phyloP scores from a whole-genome alignment of 2,888 invertebrate genomes.

The Lissonota sp. region DNA sequence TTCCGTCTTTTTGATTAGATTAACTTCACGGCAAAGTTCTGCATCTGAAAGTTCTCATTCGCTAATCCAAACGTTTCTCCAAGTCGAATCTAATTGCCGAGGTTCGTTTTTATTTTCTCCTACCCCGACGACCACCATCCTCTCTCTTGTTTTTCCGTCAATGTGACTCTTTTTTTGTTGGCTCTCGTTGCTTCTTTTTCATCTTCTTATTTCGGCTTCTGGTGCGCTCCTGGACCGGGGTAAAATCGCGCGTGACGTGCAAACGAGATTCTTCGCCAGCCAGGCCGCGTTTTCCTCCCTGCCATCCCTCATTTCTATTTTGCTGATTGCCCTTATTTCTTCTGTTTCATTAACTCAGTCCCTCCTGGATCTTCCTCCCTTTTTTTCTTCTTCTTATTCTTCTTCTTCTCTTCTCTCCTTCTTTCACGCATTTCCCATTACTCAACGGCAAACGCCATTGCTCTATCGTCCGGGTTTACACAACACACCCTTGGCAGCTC shows the following conservation, averaged over 20 bases:
- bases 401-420: constrained; percentile 6
- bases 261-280: constrained; percentile 70
- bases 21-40: too few relatives aligned
- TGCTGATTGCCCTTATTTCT: constrained; percentile 82
- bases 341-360: constrained; percentile 74
- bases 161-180: constrained; percentile 22
- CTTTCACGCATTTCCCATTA: constrained; percentile 50
- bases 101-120: constrained; percentile 69
- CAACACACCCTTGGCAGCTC: too few relatives aligned
- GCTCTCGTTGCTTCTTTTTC: constrained; percentile 22
- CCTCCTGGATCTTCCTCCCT: constrained; percentile 21
- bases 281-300: constrained; percentile 38
- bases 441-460: constrained; percentile 38
- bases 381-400: too few relatives aligned
- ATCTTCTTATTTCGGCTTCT: constrained; percentile 33
- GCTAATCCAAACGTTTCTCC: too few relatives aligned
- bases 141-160: background rate
- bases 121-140: constrained; percentile 67
- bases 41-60: too few relatives aligned
- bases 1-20: too few relatives aligned
- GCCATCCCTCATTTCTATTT: constrained; percentile 82
- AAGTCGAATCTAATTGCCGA: too few relatives aligned
- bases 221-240: constrained; percentile 62
- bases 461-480: constrained; percentile 37
- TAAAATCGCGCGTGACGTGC: constrained; percentile 79